A percentile compares a stretch with the other conserved stretches of the same genome.
Evolutionary conservation across 2,113 vertebrate genomes (phyloP).

Genomic region (Lathamus discolor): DNA sequence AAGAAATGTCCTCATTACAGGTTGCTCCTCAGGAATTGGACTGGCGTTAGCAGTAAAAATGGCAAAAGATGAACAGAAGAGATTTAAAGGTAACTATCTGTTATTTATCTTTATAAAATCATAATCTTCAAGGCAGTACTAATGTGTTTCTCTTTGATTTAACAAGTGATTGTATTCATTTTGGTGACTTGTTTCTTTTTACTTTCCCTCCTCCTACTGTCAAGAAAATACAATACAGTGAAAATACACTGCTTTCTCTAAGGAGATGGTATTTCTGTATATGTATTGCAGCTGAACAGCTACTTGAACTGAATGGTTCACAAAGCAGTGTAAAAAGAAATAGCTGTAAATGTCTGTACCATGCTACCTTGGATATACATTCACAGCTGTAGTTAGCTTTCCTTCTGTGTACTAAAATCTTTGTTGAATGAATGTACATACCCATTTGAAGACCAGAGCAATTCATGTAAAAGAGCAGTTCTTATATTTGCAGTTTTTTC

Average conservation of each 20-base stretch:
- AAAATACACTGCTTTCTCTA: background rate
- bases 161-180: background rate
- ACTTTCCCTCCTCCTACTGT: background rate
- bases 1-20: conserved; percentile 86
- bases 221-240: background rate
- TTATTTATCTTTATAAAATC: background rate
- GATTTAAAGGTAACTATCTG: conserved; percentile 83
- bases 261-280: background rate
- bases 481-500: background rate
- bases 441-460: background rate
- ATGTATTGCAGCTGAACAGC: background rate
- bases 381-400: background rate
- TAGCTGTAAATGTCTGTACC: background rate
- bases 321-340: background rate
- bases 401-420: background rate
- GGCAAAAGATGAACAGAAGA: conserved; percentile 85
- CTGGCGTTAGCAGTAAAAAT: conserved; percentile 82
- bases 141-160: background rate
- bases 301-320: background rate
- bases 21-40: conserved; percentile 88
- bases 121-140: background rate
- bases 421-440: background rate
- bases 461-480: background rate
- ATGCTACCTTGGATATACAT: background rate
- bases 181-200: background rate